Conservation (phyloP, 2,113 vertebrate genomes). For the Ctenodactylus gundi region DNA sequence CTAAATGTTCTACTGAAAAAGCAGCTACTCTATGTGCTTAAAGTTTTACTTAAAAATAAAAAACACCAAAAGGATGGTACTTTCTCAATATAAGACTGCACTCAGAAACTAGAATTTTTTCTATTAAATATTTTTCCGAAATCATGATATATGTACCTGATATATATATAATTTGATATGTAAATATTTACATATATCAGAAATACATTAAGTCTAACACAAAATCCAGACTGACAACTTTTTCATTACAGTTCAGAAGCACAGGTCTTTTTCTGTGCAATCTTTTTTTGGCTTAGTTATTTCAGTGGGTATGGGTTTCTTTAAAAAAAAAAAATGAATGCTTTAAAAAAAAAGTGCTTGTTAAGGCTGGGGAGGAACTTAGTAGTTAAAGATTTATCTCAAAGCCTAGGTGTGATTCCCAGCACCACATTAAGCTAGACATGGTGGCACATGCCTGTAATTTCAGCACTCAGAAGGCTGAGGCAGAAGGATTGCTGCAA, state of each 20-base stretch:
- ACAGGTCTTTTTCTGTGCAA: not conserved
- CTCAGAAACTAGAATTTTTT: not conserved
- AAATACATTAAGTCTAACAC: constrained; percentile 16
- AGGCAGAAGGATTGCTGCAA: too few relatives aligned
- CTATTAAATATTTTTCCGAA: constrained; percentile 8
- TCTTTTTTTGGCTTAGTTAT: not conserved
- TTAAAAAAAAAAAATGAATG: not conserved
- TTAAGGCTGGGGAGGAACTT: too few relatives aligned
- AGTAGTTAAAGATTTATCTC: too few relatives aligned
- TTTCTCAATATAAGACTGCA: not conserved
- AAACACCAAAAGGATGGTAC: not conserved
- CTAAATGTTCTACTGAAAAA: not conserved
- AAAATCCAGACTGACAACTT: constrained; percentile 1
- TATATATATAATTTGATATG: too few relatives aligned
- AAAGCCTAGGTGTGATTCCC: too few relatives aligned
- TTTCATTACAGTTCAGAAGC: constrained; percentile 3
- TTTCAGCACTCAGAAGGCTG: too few relatives aligned
- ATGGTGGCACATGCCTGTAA: too few relatives aligned
- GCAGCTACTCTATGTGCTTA: not conserved
- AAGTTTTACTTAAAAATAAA: not conserved
- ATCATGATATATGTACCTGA: too few relatives aligned
- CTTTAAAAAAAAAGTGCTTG: not conserved
- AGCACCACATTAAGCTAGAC: too few relatives aligned
- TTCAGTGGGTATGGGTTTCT: not conserved
- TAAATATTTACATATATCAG: not conserved